A percentile compares a stretch with the other conserved stretches of the same genome.
These are phyloP conservation scores for Corynorhinus townsendii DNA, from an alignment of 2,113 vertebrate species.

Conservation along the genomic window DNA sequence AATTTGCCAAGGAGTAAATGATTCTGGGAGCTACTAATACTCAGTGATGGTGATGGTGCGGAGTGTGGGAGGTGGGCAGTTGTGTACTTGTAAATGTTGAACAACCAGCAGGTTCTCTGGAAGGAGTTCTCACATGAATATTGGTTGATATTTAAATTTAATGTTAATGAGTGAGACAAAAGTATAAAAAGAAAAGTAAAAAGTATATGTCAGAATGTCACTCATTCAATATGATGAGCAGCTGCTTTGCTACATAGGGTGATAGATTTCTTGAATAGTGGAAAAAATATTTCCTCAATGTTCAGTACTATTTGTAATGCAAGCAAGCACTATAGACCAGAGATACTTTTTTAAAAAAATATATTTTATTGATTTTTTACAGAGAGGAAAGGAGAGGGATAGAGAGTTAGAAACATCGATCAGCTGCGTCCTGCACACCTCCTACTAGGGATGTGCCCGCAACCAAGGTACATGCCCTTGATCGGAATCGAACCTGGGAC, in stretches of 20 bases:
- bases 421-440: too few species aligned
- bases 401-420: too few species aligned
- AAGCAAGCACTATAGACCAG: not conserved
- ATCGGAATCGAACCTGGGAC: too few species aligned
- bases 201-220: not conserved
- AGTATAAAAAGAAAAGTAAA: not conserved
- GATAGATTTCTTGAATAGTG: not conserved
- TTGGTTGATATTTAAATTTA: not conserved
- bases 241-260: not conserved
- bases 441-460: too few species aligned
- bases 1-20: not conserved
- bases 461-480: too few species aligned
- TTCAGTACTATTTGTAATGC: not conserved
- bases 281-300: not conserved
- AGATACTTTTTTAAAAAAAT: constrained; percentile 11
- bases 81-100: not conserved
- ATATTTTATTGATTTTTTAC: too few species aligned
- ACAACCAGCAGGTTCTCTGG: not conserved
- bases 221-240: not conserved
- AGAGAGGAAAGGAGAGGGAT: too few species aligned
- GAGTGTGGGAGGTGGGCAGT: not conserved
- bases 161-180: not conserved
- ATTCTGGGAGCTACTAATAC: not conserved
- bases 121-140: not conserved
- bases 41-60: not conserved